A percentile compares a stretch with the other conserved stretches of the same genome.
Conservation (phyloP, 1,140 invertebrate genomes). For the Alviniconcha marisindica region DNA sequence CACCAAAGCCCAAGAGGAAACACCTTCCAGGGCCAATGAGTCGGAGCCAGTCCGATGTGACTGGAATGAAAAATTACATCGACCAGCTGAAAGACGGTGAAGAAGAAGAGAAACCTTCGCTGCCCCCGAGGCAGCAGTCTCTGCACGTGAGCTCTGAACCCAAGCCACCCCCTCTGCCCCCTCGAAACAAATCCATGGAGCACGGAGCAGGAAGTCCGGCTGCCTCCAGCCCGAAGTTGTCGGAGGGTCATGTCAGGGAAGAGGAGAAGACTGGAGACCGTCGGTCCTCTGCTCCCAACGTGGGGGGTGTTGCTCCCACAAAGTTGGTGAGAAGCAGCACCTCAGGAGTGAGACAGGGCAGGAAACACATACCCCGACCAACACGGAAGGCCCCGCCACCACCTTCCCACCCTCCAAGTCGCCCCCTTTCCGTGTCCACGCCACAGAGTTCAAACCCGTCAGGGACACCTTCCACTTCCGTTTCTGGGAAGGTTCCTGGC, state of each 20-base stretch:
- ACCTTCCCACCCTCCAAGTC: slow-evolving; percentile 35
- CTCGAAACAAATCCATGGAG: slow-evolving; percentile 47
- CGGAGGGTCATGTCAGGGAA: neutral
- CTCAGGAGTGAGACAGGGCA: slow-evolving; percentile 16
- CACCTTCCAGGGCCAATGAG: slow-evolving; percentile 39
- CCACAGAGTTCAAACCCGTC: neutral
- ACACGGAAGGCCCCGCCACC: slow-evolving; percentile 50
- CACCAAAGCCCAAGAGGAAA: slow-evolving; percentile 62
- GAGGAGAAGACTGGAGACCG: neutral
- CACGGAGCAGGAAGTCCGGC: neutral
- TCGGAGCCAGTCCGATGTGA: slow-evolving; percentile 55
- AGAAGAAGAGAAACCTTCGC: slow-evolving; percentile 37
- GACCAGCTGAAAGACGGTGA: slow-evolving; percentile 33
- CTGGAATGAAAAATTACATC: slow-evolving; percentile 42
- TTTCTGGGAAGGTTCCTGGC: neutral
- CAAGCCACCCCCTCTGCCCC: slow-evolving; percentile 50
- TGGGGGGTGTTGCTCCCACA: neutral
- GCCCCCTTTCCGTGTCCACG: slow-evolving; percentile 27
- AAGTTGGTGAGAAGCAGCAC: neutral
- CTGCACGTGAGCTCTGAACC: slow-evolving; percentile 31
- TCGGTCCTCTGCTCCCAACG: neutral
- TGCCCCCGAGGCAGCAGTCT: slow-evolving; percentile 50
- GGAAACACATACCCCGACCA: slow-evolving; percentile 38
- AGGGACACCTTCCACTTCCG: neutral
- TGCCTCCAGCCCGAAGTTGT: too few species aligned